A percentile compares a stretch with the other conserved stretches of the same genome.
Conservation (phyloP, 2,113 vertebrate species). For the Tychaedon coryphoeus region DNA sequence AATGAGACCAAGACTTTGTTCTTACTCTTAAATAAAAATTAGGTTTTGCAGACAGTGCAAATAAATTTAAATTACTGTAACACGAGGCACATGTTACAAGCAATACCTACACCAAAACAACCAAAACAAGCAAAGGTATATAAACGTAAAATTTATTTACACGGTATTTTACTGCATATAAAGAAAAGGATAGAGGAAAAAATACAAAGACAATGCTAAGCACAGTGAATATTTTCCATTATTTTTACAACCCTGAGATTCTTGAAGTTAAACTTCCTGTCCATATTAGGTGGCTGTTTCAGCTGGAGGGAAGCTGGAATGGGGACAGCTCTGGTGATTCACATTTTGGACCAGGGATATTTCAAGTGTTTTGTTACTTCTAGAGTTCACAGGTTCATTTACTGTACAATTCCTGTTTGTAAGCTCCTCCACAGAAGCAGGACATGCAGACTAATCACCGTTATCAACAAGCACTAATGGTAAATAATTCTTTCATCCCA, state of each 20-base stretch:
- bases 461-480: slow-evolving; percentile 26
- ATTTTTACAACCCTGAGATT: background rate
- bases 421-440: background rate
- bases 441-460: background rate
- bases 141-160: background rate
- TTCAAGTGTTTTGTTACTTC: background rate
- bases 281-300: background rate
- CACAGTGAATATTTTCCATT: background rate
- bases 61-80: background rate
- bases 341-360: background rate
- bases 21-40: slow-evolving; percentile 1
- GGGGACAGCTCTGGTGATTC: background rate
- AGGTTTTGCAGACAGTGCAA: background rate
- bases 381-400: background rate
- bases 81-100: background rate
- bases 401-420: background rate
- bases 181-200: background rate
- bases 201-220: background rate
- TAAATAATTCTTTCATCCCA: slow-evolving; percentile 15
- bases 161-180: background rate
- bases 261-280: background rate
- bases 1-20: background rate
- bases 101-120: background rate
- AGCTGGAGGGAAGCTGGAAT: background rate
- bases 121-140: background rate